phyloP scores from a whole-genome alignment of 1,140 invertebrate genomes.

The Drosophila albomicans region DNA sequence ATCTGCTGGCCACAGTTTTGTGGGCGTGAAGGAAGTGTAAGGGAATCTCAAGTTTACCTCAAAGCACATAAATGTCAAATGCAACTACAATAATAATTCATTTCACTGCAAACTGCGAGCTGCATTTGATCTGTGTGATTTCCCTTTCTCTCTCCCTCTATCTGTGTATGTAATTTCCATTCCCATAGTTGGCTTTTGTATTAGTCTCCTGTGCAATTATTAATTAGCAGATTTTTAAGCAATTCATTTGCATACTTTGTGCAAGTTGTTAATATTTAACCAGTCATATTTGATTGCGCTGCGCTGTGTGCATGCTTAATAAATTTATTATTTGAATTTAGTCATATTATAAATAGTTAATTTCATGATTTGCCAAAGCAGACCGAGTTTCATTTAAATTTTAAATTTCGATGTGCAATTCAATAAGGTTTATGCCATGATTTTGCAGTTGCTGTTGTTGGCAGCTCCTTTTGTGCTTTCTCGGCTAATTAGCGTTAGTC shows the following conservation, averaged over 20 bases:
- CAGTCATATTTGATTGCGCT: conserved; percentile 20
- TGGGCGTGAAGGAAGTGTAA: conserved; percentile 30
- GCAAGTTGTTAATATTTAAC: conserved; percentile 23
- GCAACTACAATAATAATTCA: conserved; percentile 63
- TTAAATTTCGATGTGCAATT: background rate
- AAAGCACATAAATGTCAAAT: conserved; percentile 70
- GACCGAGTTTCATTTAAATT: background rate
- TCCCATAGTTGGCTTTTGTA: background rate
- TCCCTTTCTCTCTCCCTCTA: background rate
- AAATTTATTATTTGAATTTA: conserved; percentile 26
- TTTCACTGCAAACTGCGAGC: conserved; percentile 37
- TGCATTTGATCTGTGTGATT: conserved; percentile 50
- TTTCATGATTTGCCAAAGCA: background rate
- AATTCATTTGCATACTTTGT: conserved; percentile 37
- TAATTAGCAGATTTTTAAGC: conserved; percentile 22
- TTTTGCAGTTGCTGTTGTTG: background rate
- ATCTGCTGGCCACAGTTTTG: conserved; percentile 21
- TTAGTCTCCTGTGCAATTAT: conserved; percentile 13
- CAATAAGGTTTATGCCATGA: background rate
- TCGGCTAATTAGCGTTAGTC: conserved; percentile 48
- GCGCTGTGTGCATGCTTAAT: conserved; percentile 27
- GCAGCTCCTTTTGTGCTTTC: conserved; percentile 4
- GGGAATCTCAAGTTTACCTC: conserved; percentile 19
- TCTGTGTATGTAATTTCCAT: background rate
- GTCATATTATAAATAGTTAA: conserved; percentile 16